Evolutionary conservation across 2,888 invertebrate genomes (phyloP), one percentile per base, ranked within the genome.

Genomic region (Odontothrips loti): DNA sequence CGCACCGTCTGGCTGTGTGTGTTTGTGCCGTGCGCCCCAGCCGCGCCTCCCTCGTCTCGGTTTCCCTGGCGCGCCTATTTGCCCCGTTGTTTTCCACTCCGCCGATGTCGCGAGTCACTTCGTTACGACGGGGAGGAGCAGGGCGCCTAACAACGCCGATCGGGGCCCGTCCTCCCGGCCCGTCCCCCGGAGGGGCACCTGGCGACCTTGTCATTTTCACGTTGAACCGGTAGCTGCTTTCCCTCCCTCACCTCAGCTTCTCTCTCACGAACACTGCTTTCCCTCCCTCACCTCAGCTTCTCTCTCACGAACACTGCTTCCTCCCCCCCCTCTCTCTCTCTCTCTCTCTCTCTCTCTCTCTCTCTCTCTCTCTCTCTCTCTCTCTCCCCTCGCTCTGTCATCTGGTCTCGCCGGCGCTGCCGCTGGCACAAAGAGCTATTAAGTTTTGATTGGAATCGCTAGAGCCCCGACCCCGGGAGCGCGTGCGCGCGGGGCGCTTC

Each of bases 401-500:
- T n/a, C 58, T n/a, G 15, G 12, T n/a, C 58, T 10, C 58, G 51
- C 51, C 15, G 51, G 51, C 6, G 68, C 68, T 27, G 68, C 68
- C 68, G 23, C 8, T 9, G 68, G 68, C 68, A 27, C 68, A 75
- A 23, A 75, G 68, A 75, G 68, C 68, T 75, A 75, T 75, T 75
- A 75, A 75, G 68, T 75, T 75, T 75, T 75, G 68, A 75, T 75
- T 75, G 68, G 68, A 75, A 75, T 75, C 68, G 68, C 58, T 58
- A n/a, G 68, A 27, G 23, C 68, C 58, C 20, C 20, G 17, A 15
- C 58, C 58, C 20, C 15, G 58, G 15, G 15, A 6, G 58, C 58
- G 58, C 34, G 2, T 6, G 34, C 34, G 6, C 34, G 6, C 34
- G 34, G 34, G 58, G 11, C 58, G 58, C 58, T 58, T 58, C 58